Conservation (phyloP, 2,113 vertebrate genomes). For the Mystacornis crossleyi region DNA sequence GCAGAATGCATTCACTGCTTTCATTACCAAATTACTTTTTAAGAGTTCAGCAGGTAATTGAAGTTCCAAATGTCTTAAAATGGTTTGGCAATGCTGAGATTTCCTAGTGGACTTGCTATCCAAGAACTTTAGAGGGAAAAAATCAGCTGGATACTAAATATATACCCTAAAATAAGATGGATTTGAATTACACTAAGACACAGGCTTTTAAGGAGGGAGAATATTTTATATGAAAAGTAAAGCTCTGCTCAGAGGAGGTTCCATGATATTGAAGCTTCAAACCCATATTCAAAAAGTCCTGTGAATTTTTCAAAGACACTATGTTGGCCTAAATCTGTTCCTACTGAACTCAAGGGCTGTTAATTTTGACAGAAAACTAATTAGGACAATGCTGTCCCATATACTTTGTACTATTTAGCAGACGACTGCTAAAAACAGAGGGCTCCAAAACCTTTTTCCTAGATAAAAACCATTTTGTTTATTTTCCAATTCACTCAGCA, state of each 20-base stretch:
- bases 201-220: conserved; percentile 6
- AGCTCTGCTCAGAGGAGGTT: not conserved
- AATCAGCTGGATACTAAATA: conserved; percentile 57
- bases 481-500: not conserved
- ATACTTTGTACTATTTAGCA: conserved; percentile 5
- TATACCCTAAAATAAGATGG: conserved; percentile 37
- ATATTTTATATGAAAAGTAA: not conserved
- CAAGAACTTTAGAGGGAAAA: conserved; percentile 42
- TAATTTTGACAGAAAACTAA: conserved; percentile 45
- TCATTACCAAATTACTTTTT: conserved; percentile 62
- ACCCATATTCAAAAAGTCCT: conserved; percentile 5
- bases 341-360: not conserved
- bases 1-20: conserved; percentile 49
- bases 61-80: conserved; percentile 62
- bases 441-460: not conserved
- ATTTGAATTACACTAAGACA: conserved; percentile 20
- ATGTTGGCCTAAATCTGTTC: conserved; percentile 19
- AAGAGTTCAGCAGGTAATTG: conserved; percentile 61
- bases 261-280: not conserved
- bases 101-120: conserved; percentile 56
- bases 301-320: conserved; percentile 32
- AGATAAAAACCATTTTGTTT: not conserved
- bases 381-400: conserved; percentile 47
- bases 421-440: not conserved
- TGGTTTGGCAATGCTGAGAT: conserved; percentile 46